These are phyloP conservation scores for Taenioides sp. DNA, from an alignment of 2,797 vertebrate genomes.

Conservation along the genomic window DNA sequence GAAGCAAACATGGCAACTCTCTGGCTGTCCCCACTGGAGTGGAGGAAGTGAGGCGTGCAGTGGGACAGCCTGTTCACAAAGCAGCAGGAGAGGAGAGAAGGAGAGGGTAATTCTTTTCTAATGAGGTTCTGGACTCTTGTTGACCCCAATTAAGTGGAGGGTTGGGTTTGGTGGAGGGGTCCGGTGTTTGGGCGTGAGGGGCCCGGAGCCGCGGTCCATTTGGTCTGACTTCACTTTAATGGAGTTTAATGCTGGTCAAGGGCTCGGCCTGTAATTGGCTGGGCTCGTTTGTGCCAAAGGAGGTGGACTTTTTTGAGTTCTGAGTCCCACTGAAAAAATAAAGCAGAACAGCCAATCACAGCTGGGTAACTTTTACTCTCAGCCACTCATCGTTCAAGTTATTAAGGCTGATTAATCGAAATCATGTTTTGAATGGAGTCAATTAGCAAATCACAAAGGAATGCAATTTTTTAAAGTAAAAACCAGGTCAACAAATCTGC, in stretches of 20 bases:
- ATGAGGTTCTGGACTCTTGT: constrained; percentile 5
- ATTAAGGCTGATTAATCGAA: no score
- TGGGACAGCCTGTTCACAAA: constrained; percentile 2
- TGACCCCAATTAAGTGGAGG: constrained; percentile 16
- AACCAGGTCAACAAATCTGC: no score
- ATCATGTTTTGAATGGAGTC: no score
- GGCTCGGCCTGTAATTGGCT: not conserved
- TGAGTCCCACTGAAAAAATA: not conserved
- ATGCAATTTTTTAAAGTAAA: no score
- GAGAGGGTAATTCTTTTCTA: constrained; percentile 5
- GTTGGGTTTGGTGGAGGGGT: constrained; percentile 13
- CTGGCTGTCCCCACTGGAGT: not conserved
- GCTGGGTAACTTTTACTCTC: no score
- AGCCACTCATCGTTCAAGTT: no score
- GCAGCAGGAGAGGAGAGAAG: not conserved
- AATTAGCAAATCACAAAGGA: no score
- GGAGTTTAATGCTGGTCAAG: not conserved
- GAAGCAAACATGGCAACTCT: not conserved
- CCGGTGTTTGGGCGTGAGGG: not conserved
- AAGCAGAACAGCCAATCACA: not conserved
- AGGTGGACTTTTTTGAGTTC: not conserved
- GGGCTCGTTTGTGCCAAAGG: not conserved
- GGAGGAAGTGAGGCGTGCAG: not conserved
- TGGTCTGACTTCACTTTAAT: not conserved
- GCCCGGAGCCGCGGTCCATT: not conserved